phyloP scores from a whole-genome alignment of 2,797 vertebrate genomes.

The Pelodytes ibericus region DNA sequence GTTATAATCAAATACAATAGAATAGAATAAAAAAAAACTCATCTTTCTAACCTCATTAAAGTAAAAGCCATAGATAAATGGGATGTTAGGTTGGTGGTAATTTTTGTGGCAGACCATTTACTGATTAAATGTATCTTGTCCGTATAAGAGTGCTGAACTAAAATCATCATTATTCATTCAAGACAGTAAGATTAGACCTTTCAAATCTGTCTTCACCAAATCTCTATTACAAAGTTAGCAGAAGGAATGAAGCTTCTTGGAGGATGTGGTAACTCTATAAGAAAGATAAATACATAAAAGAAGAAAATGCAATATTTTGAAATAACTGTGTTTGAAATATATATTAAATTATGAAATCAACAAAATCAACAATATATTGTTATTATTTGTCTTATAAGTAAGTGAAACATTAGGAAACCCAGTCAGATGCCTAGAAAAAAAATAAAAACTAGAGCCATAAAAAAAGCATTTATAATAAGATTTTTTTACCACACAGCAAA shows the following conservation, averaged over 20 bases:
- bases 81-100: conserved; percentile 63
- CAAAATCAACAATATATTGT: too few species aligned
- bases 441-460: too few species aligned
- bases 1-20: conserved; percentile 60
- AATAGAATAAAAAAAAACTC: conserved; percentile 62
- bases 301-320: neutral
- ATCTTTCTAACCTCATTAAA: conserved; percentile 64
- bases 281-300: conserved; percentile 16
- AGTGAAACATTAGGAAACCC: too few species aligned
- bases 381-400: too few species aligned
- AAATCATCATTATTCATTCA: conserved; percentile 68
- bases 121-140: conserved; percentile 71
- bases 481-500: too few species aligned
- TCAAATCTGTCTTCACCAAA: conserved; percentile 64
- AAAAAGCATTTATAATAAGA: too few species aligned
- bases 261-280: conserved; percentile 26
- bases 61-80: conserved; percentile 65
- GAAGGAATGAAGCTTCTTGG: conserved; percentile 43
- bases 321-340: conserved; percentile 6
- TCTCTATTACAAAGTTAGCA: conserved; percentile 51
- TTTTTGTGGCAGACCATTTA: conserved; percentile 67
- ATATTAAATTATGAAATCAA: too few species aligned
- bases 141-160: conserved; percentile 57
- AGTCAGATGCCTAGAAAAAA: too few species aligned
- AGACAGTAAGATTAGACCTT: conserved; percentile 64